Evolutionary conservation across 2,888 invertebrate genomes (phyloP).

Genomic region (Sicus ferrugineus): DNA sequence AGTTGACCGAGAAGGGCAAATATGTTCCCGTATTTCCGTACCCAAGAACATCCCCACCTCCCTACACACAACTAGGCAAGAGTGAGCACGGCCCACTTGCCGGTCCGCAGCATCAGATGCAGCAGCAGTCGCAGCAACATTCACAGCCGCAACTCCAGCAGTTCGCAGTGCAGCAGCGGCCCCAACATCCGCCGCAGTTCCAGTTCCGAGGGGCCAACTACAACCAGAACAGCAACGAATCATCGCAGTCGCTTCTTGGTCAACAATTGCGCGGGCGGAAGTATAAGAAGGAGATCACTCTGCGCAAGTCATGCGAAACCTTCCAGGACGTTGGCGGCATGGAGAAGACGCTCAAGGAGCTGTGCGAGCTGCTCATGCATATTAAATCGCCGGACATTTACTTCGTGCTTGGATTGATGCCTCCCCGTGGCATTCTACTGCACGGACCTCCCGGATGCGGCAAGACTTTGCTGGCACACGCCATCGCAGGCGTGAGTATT

Average conservation of each 20-base stretch:
- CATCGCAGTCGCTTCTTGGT: slow-evolving; percentile 30
- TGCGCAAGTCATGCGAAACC: slow-evolving; percentile 47
- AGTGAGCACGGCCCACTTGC: slow-evolving; percentile 43
- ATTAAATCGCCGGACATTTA: slow-evolving; percentile 93
- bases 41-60: slow-evolving; percentile 35
- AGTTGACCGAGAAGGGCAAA: slow-evolving; percentile 44
- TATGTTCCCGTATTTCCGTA: slow-evolving; percentile 41
- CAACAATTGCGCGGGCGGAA: slow-evolving; percentile 48
- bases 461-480: slow-evolving; percentile 81
- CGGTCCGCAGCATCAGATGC: slow-evolving; percentile 36
- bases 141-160: slow-evolving; percentile 37
- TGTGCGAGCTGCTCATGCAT: slow-evolving; percentile 82
- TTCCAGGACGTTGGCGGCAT: slow-evolving; percentile 79
- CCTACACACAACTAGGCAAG: slow-evolving; percentile 58
- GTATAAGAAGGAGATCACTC: slow-evolving; percentile 54
- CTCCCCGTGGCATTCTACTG: slow-evolving; percentile 88
- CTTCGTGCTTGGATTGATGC: slow-evolving; percentile 80
- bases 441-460: slow-evolving; percentile 98
- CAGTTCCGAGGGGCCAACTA: slow-evolving; percentile 28
- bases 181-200: slow-evolving; percentile 39
- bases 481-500: slow-evolving; percentile 78
- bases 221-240: slow-evolving; percentile 41
- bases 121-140: slow-evolving; percentile 36
- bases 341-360: slow-evolving; percentile 74
- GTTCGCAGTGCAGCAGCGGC: slow-evolving; percentile 26